Percentiles rank a stretch among this genome's conserved stretches.
These are phyloP conservation scores for Tautogolabrus adspersus DNA, from an alignment of 2,113 vertebrate species.

Conservation along the genomic window DNA sequence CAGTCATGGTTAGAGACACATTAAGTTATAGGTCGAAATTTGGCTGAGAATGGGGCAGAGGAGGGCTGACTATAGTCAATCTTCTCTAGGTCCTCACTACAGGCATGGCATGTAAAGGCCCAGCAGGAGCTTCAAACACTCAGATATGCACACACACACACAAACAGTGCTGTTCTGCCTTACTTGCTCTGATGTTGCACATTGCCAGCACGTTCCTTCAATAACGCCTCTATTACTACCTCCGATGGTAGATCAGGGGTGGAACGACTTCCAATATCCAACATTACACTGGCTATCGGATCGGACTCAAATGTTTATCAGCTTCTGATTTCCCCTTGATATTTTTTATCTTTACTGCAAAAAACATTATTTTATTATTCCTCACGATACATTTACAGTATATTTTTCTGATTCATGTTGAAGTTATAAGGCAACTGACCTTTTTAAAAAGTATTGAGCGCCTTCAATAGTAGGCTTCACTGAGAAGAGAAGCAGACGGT, in stretches of 20 bases:
- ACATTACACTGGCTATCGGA: too few relatives aligned
- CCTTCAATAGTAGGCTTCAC: not conserved
- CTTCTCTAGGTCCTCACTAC: not conserved
- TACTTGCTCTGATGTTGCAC: too few relatives aligned
- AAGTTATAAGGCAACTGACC: not conserved
- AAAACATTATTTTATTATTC: not conserved
- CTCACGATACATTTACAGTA: not conserved
- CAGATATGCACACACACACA: too few relatives aligned
- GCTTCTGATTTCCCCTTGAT: constrained; percentile 8
- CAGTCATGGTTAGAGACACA: constrained; percentile 42
- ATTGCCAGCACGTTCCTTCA: too few relatives aligned
- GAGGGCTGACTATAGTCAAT: constrained; percentile 26
- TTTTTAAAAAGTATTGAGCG: constrained; percentile 1
- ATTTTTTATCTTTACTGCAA: not conserved
- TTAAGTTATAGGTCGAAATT: constrained; percentile 7
- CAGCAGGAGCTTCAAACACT: too few relatives aligned
- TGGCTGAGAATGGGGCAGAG: constrained; percentile 32
- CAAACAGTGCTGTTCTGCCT: too few relatives aligned
- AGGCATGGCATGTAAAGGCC: too few relatives aligned
- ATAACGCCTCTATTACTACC: too few relatives aligned
- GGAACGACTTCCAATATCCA: too few relatives aligned
- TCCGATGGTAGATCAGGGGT: too few relatives aligned
- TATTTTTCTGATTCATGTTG: constrained; percentile 19
- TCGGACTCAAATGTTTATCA: not conserved
- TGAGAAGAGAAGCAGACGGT: not conserved